phyloP scores from a whole-genome alignment of 2,113 vertebrate species.

The Elephas maximus region DNA sequence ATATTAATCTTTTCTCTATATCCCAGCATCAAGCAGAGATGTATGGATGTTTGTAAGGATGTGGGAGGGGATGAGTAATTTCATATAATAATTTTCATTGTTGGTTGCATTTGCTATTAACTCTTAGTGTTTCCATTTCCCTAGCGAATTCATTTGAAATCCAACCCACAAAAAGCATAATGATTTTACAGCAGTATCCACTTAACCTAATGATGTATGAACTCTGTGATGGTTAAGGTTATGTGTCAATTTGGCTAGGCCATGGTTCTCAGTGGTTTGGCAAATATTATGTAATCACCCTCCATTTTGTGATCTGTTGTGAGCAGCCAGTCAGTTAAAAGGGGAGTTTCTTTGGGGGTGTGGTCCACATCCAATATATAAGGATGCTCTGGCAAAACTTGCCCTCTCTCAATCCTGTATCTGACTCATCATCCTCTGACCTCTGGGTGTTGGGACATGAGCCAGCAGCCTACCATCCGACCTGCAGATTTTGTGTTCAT shows the following conservation, averaged over 20 bases:
- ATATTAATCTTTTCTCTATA: not conserved
- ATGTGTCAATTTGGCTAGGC: no score
- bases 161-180: constrained; percentile 28
- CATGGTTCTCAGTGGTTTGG: not conserved
- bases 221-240: no score
- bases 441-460: not conserved
- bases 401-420: not conserved
- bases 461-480: not conserved
- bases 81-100: not conserved
- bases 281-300: not conserved
- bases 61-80: constrained; percentile 12
- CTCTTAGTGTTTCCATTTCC: constrained; percentile 53
- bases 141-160: constrained; percentile 60
- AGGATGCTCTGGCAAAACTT: not conserved
- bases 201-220: constrained; percentile 28
- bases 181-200: constrained; percentile 40
- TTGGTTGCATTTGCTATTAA: constrained; percentile 59
- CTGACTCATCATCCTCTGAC: not conserved
- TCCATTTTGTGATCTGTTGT: not conserved
- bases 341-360: not conserved
- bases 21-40: not conserved
- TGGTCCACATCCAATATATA: not conserved
- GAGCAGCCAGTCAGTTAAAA: not conserved
- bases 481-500: not conserved
- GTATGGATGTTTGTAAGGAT: constrained; percentile 4